phyloP scores from a whole-genome alignment of 1,140 invertebrate genomes.

The Trichogramma pretiosum region DNA sequence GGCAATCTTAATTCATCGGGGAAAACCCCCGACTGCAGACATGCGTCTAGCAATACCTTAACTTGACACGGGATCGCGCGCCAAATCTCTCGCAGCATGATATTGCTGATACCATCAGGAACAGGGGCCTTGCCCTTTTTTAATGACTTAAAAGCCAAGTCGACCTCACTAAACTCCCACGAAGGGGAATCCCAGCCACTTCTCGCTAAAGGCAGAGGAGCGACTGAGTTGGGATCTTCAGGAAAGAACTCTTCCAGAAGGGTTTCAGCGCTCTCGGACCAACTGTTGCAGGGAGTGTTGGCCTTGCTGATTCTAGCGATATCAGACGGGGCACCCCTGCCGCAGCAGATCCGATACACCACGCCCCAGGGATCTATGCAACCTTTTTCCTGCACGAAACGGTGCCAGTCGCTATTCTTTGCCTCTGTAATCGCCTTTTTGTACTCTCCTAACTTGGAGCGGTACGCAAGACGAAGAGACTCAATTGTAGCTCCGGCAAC shows the following conservation, averaged over 20 bases:
- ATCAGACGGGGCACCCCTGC: not conserved
- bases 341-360: not conserved
- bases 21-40: not conserved
- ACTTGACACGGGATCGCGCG: not conserved
- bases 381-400: not conserved
- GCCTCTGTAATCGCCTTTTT: not conserved
- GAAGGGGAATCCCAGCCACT: too few relatives aligned
- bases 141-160: not conserved
- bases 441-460: too few relatives aligned
- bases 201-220: too few relatives aligned
- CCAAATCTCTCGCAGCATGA: not conserved
- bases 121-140: not conserved
- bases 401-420: not conserved
- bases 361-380: not conserved
- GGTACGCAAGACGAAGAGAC: too few relatives aligned
- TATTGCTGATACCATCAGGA: conserved; percentile 2
- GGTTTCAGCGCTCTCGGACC: not conserved
- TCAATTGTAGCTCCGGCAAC: too few relatives aligned
- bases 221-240: too few relatives aligned
- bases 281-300: not conserved
- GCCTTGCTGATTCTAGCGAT: not conserved
- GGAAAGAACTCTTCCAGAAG: conserved; percentile 4
- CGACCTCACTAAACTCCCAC: not conserved
- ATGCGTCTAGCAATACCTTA: not conserved
- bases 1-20: not conserved